These are phyloP conservation scores for Parapristionchus giblindavisi DNA, from an alignment of 2,888 invertebrate genomes.

Conservation along the genomic window DNA sequence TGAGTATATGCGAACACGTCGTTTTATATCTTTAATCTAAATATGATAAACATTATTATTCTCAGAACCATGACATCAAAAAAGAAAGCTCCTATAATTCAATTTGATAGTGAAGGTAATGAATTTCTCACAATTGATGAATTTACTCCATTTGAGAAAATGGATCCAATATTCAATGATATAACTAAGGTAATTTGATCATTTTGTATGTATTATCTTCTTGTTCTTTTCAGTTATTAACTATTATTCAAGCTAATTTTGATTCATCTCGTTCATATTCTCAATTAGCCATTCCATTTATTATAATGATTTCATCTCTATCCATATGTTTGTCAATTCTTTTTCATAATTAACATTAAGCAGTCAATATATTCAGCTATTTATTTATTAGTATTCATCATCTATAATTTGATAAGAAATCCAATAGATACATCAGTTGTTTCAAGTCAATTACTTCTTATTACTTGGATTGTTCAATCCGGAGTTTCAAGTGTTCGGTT, in stretches of 20 bases:
- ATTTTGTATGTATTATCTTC: background rate
- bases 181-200: slow-evolving; percentile 3
- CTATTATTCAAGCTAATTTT: slow-evolving; percentile 30
- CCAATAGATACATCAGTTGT: slow-evolving; percentile 11
- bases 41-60: too few species aligned
- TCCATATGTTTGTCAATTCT: slow-evolving; percentile 8
- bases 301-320: background rate
- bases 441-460: slow-evolving; percentile 3
- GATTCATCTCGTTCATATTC: background rate
- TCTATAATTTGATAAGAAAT: background rate
- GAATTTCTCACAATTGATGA: slow-evolving; percentile 12
- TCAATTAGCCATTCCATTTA: slow-evolving; percentile 13
- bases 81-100: slow-evolving; percentile 19
- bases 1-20: too few species aligned
- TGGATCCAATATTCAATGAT: slow-evolving; percentile 5
- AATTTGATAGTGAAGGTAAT: slow-evolving; percentile 28
- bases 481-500: slow-evolving; percentile 9
- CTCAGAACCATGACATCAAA: too few species aligned
- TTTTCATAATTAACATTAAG: too few species aligned
- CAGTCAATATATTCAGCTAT: background rate
- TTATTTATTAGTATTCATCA: slow-evolving; percentile 7
- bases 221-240: slow-evolving; percentile 17
- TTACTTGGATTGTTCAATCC: slow-evolving; percentile 15
- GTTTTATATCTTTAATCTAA: too few species aligned
- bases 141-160: slow-evolving; percentile 7